These are phyloP conservation scores for Drosophila incognita DNA, from an alignment of 2,888 invertebrate genomes.

Conservation along the genomic window DNA sequence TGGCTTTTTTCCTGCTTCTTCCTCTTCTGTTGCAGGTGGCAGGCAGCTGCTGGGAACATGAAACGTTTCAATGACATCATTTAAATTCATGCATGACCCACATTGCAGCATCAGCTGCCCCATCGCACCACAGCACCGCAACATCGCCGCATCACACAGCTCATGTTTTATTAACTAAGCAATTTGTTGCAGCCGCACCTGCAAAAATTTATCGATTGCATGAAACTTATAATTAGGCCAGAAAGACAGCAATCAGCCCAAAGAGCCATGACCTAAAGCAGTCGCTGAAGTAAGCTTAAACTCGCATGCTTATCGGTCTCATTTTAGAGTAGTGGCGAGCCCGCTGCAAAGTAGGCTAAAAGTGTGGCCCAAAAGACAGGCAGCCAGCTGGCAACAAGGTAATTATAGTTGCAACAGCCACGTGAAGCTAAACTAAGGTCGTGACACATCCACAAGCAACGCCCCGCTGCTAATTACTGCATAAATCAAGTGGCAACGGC, in stretches of 20 bases:
- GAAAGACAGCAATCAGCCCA: conserved; percentile 6
- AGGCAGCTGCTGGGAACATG: conserved; percentile 16
- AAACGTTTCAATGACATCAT: conserved; percentile 75
- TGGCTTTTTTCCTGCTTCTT: conserved; percentile 1
- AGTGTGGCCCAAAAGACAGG: conserved; percentile 42
- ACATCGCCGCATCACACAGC: conserved; percentile 31
- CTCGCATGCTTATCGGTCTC: conserved; percentile 22
- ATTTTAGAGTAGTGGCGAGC: conserved; percentile 20
- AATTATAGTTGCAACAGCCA: conserved; percentile 54
- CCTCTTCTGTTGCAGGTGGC: conserved; percentile 31
- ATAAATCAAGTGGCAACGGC: conserved; percentile 71
- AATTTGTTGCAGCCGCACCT: conserved; percentile 60
- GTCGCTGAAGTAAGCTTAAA: conserved; percentile 38
- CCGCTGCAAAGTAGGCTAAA: conserved; percentile 56
- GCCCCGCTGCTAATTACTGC: conserved; percentile 68
- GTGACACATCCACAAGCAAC: conserved; percentile 21
- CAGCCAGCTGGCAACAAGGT: conserved; percentile 37
- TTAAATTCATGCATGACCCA: conserved; percentile 83
- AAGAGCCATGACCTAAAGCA: conserved; percentile 45
- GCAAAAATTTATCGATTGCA: conserved; percentile 51
- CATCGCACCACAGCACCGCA: conserved; percentile 1
- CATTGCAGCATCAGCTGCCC: conserved; percentile 52
- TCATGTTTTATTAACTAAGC: conserved; percentile 76
- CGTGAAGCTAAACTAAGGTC: conserved; percentile 21
- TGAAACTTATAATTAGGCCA: conserved; percentile 46